These are phyloP conservation scores for Mycalesis mineus DNA, from an alignment of 2,888 invertebrate genomes.

Conservation along the genomic window DNA sequence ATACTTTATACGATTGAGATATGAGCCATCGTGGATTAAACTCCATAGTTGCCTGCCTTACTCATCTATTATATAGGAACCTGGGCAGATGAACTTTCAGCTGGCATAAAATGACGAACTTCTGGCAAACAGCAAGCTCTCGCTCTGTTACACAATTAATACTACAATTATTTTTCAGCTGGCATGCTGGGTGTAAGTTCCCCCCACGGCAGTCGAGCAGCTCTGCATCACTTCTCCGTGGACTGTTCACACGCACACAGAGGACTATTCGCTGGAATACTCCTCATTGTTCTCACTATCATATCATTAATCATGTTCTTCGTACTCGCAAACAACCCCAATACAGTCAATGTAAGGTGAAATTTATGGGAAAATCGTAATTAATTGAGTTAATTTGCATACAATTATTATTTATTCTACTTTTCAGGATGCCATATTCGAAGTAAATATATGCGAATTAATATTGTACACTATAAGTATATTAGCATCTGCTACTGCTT, in stretches of 20 bases:
- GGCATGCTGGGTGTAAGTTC: conserved; percentile 75
- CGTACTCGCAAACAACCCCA: conserved; percentile 83
- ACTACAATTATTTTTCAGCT: conserved; percentile 67
- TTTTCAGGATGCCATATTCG: conserved; percentile 80
- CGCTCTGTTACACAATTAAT: no score
- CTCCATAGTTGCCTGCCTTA: no score
- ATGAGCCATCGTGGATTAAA: no score
- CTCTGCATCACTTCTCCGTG: conserved; percentile 84
- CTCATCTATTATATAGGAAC: no score
- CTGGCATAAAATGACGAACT: no score
- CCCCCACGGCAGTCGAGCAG: conserved; percentile 60
- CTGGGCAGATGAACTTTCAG: no score
- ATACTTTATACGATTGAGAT: no score
- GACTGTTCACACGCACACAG: conserved; percentile 92
- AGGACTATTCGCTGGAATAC: conserved; percentile 85
- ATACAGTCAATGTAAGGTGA: conserved; percentile 73
- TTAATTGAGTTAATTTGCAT: background rate
- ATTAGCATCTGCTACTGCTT: conserved; percentile 79
- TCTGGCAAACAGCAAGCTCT: no score
- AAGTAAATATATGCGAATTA: conserved; percentile 87
- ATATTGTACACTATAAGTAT: conserved; percentile 84
- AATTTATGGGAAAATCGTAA: background rate
- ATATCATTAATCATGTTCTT: conserved; percentile 94
- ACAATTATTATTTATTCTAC: conserved; percentile 1
- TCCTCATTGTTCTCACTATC: conserved; percentile 88